Evolutionary conservation across 2,113 vertebrate species (phyloP), one percentile per base, ranked within the genome.

Genomic region (Onychostoma macrolepis): DNA sequence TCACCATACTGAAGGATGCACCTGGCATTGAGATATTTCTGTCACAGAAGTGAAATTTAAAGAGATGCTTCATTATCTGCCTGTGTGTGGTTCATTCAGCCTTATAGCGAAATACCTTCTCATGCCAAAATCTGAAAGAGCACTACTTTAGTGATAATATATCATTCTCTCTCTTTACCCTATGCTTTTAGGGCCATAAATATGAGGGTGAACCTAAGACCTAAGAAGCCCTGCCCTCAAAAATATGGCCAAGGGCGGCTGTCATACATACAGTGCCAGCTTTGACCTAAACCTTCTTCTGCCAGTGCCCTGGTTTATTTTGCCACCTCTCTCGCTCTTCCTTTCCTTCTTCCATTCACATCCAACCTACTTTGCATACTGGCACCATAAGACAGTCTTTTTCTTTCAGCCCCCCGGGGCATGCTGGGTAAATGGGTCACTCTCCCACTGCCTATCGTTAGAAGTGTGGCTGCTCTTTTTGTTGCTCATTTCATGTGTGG

Each of bases 381-480:
- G 88, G 87, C 86, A 75, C 2, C 53, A 90, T 86, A 80, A 90
- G 65, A 86, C 78, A 71, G 11, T 84, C 69, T 79, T 86, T 74
- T 88, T 72, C 85, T 84, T 91, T 80, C 69, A 82, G 30, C 38
- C 76, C 90, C 87, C 81, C 2, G 61, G 89, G 91, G 91, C 92
- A 89, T 90, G 92, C 77, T 92, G 90, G 24, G 61, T 90, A 95
- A 93, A 86, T 94, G 88, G 94, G 93, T 94, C 93, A 93, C n/a
- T 26, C 88, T 86, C 83, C 89, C 75, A 41, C 85, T 87, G 86
- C 78, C 77, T 86, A 79, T 84, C 72, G 75, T 84, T 78, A 72
- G 38, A 77, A 89, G 67, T 76, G 80, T 90, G 82, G 71, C 86
- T 87, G 77, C 67, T 86, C 41, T 87, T 85, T 86, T 50, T 78